Evolutionary conservation across 2,113 vertebrate species (phyloP).

Genomic region (Megaleporinus macrocephalus): DNA sequence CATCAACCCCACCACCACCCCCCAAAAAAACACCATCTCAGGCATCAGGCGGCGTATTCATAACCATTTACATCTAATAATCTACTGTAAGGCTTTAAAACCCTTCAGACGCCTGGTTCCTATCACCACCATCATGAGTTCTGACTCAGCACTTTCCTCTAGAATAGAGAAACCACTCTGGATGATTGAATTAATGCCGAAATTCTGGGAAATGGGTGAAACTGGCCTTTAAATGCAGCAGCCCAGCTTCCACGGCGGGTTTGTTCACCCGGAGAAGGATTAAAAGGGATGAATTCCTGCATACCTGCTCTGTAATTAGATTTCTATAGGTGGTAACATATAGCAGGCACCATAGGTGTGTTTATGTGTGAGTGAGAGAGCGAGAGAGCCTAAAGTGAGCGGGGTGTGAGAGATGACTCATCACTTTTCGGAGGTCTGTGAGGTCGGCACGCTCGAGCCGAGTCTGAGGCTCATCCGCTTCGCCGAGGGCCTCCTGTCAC

Average conservation of each 20-base stretch:
- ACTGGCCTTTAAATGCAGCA: neutral
- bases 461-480: constrained; percentile 74
- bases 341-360: constrained; percentile 2
- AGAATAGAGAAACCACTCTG: too few relatives aligned
- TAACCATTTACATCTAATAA: too few relatives aligned
- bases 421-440: constrained; percentile 58
- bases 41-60: too few relatives aligned
- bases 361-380: neutral
- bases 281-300: constrained; percentile 39
- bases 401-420: constrained; percentile 72
- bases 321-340: constrained; percentile 33
- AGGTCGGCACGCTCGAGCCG: neutral
- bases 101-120: too few relatives aligned
- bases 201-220: too few relatives aligned
- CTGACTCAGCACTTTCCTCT: too few relatives aligned
- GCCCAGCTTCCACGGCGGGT: neutral
- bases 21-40: too few relatives aligned
- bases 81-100: too few relatives aligned
- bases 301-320: constrained; percentile 41
- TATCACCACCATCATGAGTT: too few relatives aligned
- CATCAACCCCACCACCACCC: too few relatives aligned
- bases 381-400: constrained; percentile 44
- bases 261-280: constrained; percentile 29
- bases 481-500: constrained; percentile 63
- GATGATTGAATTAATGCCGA: too few relatives aligned